phyloP scores from a whole-genome alignment of 2,797 vertebrate species.

The Premnoplex brunnescens region DNA sequence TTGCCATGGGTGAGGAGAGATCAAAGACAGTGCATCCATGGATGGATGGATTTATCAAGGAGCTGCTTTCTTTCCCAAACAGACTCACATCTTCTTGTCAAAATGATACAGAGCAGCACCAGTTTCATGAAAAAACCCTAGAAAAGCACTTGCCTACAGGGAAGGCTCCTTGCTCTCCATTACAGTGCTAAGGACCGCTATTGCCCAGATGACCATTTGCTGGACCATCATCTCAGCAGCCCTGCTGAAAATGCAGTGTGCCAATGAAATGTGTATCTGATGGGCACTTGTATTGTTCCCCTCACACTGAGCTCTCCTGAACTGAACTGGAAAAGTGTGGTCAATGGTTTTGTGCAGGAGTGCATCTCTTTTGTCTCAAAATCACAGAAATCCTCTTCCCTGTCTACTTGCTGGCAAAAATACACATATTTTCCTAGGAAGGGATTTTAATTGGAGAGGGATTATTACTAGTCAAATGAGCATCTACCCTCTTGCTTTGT shows the following conservation, averaged over 20 bases:
- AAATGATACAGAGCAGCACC: not conserved
- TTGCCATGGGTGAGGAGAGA: not conserved
- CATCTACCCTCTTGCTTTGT: not conserved
- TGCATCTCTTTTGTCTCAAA: not conserved
- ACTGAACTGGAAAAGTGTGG: not conserved
- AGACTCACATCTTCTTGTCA: not conserved
- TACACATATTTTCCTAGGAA: not conserved
- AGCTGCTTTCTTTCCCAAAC: not conserved
- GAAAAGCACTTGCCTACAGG: rapidly evolving
- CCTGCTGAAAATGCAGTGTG: not conserved
- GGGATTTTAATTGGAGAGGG: not conserved
- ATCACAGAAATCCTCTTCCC: not conserved
- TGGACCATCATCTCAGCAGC: not conserved
- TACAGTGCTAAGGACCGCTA: not conserved
- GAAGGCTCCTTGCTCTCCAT: not conserved
- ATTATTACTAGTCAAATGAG: not conserved
- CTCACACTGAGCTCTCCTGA: not conserved
- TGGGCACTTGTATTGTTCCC: not conserved
- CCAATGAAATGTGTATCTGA: not conserved
- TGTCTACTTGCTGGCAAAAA: not conserved
- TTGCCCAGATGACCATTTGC: not conserved
- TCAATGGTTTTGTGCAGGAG: not conserved
- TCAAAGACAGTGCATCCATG: not conserved
- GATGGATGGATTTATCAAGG: not conserved
- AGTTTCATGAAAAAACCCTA: not conserved